A percentile compares a stretch with the other conserved stretches of the same genome.
phyloP scores from a whole-genome alignment of 2,888 invertebrate genomes.

The Meiosimyza platycephala region DNA sequence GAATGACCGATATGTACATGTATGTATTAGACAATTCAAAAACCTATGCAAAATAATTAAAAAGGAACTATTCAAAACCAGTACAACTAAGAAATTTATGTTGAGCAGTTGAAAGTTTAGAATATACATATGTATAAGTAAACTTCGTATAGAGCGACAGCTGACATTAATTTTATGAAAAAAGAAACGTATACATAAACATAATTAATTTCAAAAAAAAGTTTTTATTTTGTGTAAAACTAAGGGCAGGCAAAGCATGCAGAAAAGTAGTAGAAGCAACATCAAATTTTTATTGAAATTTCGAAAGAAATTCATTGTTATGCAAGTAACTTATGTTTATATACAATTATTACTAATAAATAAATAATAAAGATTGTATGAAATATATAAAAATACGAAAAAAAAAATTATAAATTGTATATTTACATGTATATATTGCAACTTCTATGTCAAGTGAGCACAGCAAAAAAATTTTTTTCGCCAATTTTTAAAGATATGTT shows the following conservation, averaged over 20 bases:
- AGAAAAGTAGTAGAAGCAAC: neutral
- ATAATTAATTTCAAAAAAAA: neutral
- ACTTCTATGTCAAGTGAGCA: too few species aligned
- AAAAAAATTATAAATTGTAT: neutral
- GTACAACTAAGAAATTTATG: too few species aligned
- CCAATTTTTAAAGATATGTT: too few species aligned
- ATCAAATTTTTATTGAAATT: neutral
- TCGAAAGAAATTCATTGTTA: neutral
- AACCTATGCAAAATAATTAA: too few species aligned
- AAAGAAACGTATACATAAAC: neutral
- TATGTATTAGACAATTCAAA: too few species aligned
- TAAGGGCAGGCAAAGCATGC: neutral
- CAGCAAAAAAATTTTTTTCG: too few species aligned
- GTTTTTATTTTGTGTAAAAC: neutral
- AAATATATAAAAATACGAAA: neutral
- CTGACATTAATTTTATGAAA: too few species aligned
- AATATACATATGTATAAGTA: too few species aligned
- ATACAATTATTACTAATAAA: neutral
- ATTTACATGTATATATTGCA: neutral
- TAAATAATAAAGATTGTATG: neutral
- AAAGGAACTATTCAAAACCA: too few species aligned
- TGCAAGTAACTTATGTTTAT: slow-evolving; percentile 25
- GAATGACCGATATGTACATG: too few species aligned
- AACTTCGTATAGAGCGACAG: too few species aligned
- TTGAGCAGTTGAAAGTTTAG: too few species aligned